These are phyloP conservation scores for Oreonectes daqikongensis DNA, from an alignment of 2,797 vertebrate genomes.

Conservation along the genomic window DNA sequence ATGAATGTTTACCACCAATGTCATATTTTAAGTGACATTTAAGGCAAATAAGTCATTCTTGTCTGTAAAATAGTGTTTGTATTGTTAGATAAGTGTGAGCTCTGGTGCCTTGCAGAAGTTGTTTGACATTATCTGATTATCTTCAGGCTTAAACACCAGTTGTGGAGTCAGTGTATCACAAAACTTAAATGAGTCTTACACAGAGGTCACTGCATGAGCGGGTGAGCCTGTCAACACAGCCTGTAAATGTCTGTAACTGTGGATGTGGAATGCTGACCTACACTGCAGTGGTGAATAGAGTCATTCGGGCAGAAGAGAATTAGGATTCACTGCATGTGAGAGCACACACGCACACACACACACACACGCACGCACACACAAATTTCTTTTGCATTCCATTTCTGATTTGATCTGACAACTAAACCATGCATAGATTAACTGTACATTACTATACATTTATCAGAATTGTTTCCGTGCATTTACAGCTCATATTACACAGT, in stretches of 20 bases:
- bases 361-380: background rate
- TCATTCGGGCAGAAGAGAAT: conserved; percentile 52
- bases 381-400: background rate
- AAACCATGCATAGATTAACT: background rate
- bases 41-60: conserved; percentile 39
- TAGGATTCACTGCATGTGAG: conserved; percentile 38
- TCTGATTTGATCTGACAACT: background rate
- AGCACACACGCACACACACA: background rate
- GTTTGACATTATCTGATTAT: background rate
- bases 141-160: background rate
- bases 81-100: background rate
- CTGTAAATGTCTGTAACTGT: background rate
- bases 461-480: conserved; percentile 16
- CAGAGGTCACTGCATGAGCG: background rate
- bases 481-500: conserved; percentile 19
- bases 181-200: background rate
- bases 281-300: conserved; percentile 49
- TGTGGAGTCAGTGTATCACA: conserved; percentile 1
- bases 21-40: conserved; percentile 2
- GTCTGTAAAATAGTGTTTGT: background rate
- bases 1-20: background rate
- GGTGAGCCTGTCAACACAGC: background rate
- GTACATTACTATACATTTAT: background rate
- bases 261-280: conserved; percentile 53
- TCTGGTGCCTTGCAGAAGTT: background rate